These are phyloP conservation scores for Centroberyx gerrardi DNA, from an alignment of 2,797 vertebrate genomes.

Conservation along the genomic window DNA sequence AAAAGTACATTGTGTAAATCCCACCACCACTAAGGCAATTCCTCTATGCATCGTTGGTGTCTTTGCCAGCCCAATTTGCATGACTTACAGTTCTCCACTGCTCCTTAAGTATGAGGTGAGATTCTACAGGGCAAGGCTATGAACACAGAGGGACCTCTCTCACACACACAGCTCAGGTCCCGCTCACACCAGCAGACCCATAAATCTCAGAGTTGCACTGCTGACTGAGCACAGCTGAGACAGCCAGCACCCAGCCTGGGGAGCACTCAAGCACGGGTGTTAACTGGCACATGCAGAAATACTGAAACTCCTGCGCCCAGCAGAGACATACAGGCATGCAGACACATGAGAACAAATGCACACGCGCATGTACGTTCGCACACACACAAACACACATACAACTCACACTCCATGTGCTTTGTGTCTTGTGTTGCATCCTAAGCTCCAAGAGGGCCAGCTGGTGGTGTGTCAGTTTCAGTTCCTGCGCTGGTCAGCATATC, in stretches of 20 bases:
- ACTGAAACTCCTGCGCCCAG: slow-evolving; percentile 30
- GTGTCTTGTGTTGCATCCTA: slow-evolving; percentile 44
- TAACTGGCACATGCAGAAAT: slow-evolving; percentile 64
- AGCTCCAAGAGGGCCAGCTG: slow-evolving; percentile 97
- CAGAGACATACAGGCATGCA: slow-evolving; percentile 7
- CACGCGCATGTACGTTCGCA: neutral
- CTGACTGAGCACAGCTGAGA: slow-evolving; percentile 80
- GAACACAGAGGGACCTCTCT: slow-evolving; percentile 74
- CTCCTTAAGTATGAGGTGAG: slow-evolving; percentile 75
- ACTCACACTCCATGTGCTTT: slow-evolving; percentile 29
- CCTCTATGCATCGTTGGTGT: slow-evolving; percentile 77
- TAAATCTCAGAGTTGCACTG: slow-evolving; percentile 80
- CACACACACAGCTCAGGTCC: slow-evolving; percentile 46
- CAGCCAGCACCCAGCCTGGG: slow-evolving; percentile 55
- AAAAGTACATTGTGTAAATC: slow-evolving; percentile 64
- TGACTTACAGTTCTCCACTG: slow-evolving; percentile 80
- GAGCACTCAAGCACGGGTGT: slow-evolving; percentile 63
- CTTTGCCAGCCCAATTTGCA: slow-evolving; percentile 80
- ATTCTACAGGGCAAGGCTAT: slow-evolving; percentile 74
- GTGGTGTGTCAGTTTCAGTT: slow-evolving; percentile 90
- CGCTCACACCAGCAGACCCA: slow-evolving; percentile 69
- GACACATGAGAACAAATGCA: neutral
- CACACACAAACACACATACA: neutral
- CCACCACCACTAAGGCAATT: slow-evolving; percentile 60
- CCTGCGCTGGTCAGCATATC: slow-evolving; percentile 92